Evolutionary conservation across 2,797 vertebrate species (phyloP).

Genomic region (Anabas testudineus): DNA sequence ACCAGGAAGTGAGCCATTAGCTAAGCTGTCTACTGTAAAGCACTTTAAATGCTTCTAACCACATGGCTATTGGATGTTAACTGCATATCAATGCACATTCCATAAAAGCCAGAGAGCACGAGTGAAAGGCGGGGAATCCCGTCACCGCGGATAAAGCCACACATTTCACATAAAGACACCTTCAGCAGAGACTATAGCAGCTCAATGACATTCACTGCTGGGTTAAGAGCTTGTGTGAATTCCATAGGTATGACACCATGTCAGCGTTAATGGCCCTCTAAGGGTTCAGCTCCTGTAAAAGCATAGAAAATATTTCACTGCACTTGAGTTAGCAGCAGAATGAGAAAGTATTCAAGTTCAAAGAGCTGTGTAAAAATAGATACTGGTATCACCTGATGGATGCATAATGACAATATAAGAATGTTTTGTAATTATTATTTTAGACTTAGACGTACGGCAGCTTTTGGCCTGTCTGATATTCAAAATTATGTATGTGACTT

Average conservation of each 20-base stretch:
- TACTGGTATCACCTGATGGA: neutral
- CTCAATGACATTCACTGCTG: neutral
- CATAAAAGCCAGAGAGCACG: constrained; percentile 1
- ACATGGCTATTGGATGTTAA: constrained; percentile 21
- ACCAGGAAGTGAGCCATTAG: constrained; percentile 32
- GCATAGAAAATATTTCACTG: constrained; percentile 44
- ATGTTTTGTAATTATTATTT: too few relatives aligned
- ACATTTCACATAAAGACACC: constrained; percentile 47
- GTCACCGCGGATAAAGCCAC: constrained; percentile 14
- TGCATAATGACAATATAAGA: neutral
- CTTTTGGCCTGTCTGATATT: too few relatives aligned
- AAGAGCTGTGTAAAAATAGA: constrained; percentile 23
- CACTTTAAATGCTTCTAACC: constrained; percentile 20
- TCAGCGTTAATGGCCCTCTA: constrained; percentile 47
- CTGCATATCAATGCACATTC: constrained; percentile 36
- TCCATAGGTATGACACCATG: constrained; percentile 6
- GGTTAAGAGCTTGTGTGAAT: constrained; percentile 28
- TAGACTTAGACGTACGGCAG: too few relatives aligned
- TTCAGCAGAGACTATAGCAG: neutral
- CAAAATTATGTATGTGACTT: too few relatives aligned
- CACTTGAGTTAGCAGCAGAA: constrained; percentile 19
- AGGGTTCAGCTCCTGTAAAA: constrained; percentile 31
- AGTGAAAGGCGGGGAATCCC: too few relatives aligned
- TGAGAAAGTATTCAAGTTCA: neutral
- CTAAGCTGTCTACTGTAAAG: neutral